A percentile compares a stretch with the other conserved stretches of the same genome.
phyloP scores from a whole-genome alignment of 2,113 vertebrate species.

The Cairina moschata region DNA sequence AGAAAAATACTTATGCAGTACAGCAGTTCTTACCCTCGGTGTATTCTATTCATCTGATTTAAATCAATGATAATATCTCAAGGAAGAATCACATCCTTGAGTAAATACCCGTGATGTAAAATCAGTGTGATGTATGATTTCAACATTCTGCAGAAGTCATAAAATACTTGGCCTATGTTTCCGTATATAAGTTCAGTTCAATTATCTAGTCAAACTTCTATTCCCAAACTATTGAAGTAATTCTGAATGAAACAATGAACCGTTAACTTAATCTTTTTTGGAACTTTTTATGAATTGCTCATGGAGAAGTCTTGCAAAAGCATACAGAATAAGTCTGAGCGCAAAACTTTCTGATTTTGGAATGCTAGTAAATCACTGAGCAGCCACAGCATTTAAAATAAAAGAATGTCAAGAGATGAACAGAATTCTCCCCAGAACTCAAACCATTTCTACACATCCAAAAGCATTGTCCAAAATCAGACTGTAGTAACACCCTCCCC shows the following conservation, averaged over 20 bases:
- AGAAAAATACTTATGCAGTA: background rate
- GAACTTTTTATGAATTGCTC: background rate
- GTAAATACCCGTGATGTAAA: background rate
- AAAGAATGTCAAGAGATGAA: background rate
- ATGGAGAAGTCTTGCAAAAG: background rate
- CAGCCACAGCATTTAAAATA: background rate
- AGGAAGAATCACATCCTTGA: background rate
- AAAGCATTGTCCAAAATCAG: background rate
- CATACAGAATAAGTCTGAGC: background rate
- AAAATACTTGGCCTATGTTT: background rate
- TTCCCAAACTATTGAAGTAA: background rate
- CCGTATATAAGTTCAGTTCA: background rate
- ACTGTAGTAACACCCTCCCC: background rate
- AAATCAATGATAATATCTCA: background rate
- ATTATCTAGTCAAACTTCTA: rapidly evolving
- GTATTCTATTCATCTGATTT: background rate
- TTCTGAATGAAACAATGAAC: background rate
- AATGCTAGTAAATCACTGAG: background rate
- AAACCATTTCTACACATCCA: background rate
- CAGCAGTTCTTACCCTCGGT: background rate
- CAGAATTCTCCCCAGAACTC: background rate
- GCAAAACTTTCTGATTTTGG: background rate
- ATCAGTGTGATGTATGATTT: background rate
- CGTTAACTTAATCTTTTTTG: background rate
- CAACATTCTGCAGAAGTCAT: background rate